Evolutionary conservation across 2,113 vertebrate genomes (phyloP), one percentile per base, ranked within the genome.

Genomic region (Theropithecus gelada): DNA sequence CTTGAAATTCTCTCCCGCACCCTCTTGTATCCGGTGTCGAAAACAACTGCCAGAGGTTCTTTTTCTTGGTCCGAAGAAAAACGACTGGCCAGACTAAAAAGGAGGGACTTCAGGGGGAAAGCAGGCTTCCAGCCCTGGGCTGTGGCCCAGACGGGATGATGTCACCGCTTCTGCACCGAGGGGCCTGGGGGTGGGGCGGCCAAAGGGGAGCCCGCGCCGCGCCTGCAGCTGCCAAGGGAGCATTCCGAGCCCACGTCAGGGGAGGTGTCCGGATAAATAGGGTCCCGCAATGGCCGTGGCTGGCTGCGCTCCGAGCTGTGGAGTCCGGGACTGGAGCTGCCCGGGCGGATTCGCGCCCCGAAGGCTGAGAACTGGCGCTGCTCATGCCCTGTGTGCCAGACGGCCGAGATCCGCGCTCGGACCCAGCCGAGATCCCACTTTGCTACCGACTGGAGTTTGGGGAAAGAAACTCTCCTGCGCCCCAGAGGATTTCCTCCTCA

Each of bases 181-280:
- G 82, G 95, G 89, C 88, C 97, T 94, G n/a, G 70, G 86, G 79
- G 86, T 89, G 96, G 90, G 76, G 50, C 78, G 35, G 76, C 48
- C 18, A 18, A 64, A 97, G 95, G 81, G 89, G 84, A 94, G 66
- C 92, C 22, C 79, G 5, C 82, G 40, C 90, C 79, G 88, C 27
- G 85, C 18, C 87, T 16, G 40, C 95, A 43, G 90, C 93, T 89
- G 92, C 92, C 95, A 88, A 82, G 86, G 83, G 45, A 88, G 92
- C 97, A 64, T 96, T 97, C 96, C 35, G 86, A 88, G 97, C 96
- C 88, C 98, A 98, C 98, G 98, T 99, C 99, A 98, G 97, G 95
- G 96, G 98, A 97, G 95, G 94, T 94, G 84, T 96, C 81, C 61
- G 92, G 93, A 99, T 99, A 99, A 98, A 98, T 98, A 97, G 88